Percentiles rank a stretch among this genome's conserved stretches.
Evolutionary conservation across 2,113 vertebrate genomes (phyloP).

Genomic region (Apistogramma diplotaenia): DNA sequence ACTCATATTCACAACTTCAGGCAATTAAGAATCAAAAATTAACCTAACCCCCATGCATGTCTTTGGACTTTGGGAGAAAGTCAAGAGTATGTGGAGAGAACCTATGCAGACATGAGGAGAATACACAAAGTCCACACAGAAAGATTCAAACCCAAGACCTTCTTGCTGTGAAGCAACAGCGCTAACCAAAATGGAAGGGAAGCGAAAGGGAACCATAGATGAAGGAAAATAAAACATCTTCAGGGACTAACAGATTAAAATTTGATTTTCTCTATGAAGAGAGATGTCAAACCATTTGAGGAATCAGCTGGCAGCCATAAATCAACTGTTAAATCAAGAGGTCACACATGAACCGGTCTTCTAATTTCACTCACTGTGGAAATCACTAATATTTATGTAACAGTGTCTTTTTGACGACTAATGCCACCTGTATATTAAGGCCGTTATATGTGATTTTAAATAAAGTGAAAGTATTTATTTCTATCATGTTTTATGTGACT

Average conservation of each 20-base stretch:
- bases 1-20: not conserved
- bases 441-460: slow-evolving; percentile 34
- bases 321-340: slow-evolving; percentile 11
- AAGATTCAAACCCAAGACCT: no score
- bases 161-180: no score
- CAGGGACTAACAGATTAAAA: not conserved
- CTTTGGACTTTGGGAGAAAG: not conserved
- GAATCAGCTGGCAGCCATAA: slow-evolving; percentile 10
- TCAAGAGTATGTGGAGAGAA: not conserved
- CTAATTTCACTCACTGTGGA: not conserved
- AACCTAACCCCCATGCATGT: not conserved
- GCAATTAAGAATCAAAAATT: not conserved
- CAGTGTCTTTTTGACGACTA: slow-evolving; percentile 13
- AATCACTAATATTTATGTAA: slow-evolving; percentile 23
- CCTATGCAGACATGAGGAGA: not conserved
- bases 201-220: not conserved
- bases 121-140: no score
- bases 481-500: not conserved
- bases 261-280: not conserved
- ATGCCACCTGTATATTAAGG: slow-evolving; percentile 18
- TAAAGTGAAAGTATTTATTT: slow-evolving; percentile 47
- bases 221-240: not conserved
- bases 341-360: not conserved
- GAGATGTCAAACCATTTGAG: not conserved
- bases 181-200: no score